Percentiles rank a stretch among this genome's conserved stretches.
Evolutionary conservation across 1,140 invertebrate genomes (phyloP).

Genomic region (Papilio polyxenes): DNA sequence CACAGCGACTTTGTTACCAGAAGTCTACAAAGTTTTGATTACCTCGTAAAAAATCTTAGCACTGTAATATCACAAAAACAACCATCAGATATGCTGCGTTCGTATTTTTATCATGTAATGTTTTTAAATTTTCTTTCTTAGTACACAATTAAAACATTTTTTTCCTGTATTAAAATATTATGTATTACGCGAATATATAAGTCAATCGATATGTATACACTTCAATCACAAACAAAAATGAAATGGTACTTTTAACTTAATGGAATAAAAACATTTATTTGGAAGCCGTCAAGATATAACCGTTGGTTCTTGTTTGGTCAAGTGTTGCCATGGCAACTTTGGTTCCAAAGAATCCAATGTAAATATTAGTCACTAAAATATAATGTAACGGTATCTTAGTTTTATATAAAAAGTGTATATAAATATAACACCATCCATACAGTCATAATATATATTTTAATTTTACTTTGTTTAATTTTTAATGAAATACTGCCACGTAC

Average conservation of each 20-base stretch:
- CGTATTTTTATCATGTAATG: neutral
- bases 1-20: neutral
- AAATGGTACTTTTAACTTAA: constrained; percentile 6
- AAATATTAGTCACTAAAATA: neutral
- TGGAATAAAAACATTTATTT: constrained; percentile 5
- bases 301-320: neutral
- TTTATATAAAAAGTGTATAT: too few species aligned
- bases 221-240: neutral
- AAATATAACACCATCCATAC: too few species aligned
- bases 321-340: neutral
- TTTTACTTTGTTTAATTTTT: too few species aligned
- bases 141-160: neutral
- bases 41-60: constrained; percentile 24
- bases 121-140: neutral
- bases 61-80: constrained; percentile 3
- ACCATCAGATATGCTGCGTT: neutral
- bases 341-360: neutral
- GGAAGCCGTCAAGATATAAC: neutral
- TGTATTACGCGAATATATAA: neutral
- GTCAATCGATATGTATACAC: neutral
- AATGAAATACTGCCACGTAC: too few species aligned
- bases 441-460: too few species aligned
- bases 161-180: neutral
- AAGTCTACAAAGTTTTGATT: constrained; percentile 19
- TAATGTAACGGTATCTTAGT: neutral